phyloP scores from a whole-genome alignment of 2,113 vertebrate genomes.

The Callopanchax toddi region DNA sequence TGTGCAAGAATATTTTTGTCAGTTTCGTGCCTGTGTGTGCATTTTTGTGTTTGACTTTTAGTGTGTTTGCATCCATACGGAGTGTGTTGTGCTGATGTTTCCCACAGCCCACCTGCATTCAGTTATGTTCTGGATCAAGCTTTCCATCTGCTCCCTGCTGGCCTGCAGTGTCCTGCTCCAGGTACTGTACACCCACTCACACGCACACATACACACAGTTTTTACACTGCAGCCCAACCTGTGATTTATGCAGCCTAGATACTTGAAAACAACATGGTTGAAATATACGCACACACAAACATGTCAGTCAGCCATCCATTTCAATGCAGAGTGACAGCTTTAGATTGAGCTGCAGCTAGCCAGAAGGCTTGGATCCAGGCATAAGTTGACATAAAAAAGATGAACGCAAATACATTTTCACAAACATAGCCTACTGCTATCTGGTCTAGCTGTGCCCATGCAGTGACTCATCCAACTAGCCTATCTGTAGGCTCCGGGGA shows the following conservation, averaged over 20 bases:
- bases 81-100: slow-evolving; percentile 15
- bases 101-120: slow-evolving; percentile 28
- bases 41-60: slow-evolving; percentile 7
- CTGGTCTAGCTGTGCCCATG: slow-evolving; percentile 18
- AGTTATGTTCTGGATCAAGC: slow-evolving; percentile 54
- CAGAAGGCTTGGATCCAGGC: slow-evolving; percentile 44
- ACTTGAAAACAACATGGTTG: slow-evolving; percentile 12
- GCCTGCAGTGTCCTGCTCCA: slow-evolving; percentile 54
- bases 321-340: slow-evolving; percentile 47
- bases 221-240: slow-evolving; percentile 3
- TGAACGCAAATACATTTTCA: slow-evolving; percentile 6
- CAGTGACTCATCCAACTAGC: slow-evolving; percentile 43
- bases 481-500: slow-evolving; percentile 35
- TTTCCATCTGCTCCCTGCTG: slow-evolving; percentile 57
- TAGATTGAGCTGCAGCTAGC: slow-evolving; percentile 49
- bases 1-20: neutral
- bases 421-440: slow-evolving; percentile 7
- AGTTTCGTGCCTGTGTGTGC: slow-evolving; percentile 13
- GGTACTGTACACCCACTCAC: slow-evolving; percentile 1
- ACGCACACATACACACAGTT: slow-evolving; percentile 9
- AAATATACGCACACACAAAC: slow-evolving; percentile 16
- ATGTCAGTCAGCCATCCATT: slow-evolving; percentile 51
- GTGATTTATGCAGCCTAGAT: neutral
- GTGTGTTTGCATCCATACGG: slow-evolving; percentile 6
- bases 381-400: slow-evolving; percentile 19